phyloP scores from a whole-genome alignment of 2,888 invertebrate genomes.

The Agapostemon virescens region DNA sequence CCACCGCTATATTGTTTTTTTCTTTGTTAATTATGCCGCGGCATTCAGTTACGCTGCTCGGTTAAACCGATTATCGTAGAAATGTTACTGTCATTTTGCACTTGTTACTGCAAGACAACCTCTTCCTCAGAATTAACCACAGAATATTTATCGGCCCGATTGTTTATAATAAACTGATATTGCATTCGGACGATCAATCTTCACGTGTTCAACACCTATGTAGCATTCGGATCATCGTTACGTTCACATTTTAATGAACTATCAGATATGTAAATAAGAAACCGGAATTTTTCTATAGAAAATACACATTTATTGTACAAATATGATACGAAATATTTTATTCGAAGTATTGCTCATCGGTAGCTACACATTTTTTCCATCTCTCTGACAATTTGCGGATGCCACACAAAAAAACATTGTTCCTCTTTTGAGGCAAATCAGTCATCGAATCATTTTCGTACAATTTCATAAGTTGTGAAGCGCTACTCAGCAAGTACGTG shows the following conservation, averaged over 20 bases:
- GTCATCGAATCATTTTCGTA: too few species aligned
- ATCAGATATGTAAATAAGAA: too few species aligned
- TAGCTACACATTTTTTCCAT: too few species aligned
- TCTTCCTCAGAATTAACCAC: slow-evolving; percentile 40
- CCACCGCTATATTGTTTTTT: slow-evolving; percentile 56
- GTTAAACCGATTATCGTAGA: slow-evolving; percentile 54
- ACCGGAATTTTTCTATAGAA: too few species aligned
- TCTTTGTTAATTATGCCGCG: slow-evolving; percentile 57
- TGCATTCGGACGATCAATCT: not conserved
- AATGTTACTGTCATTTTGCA: slow-evolving; percentile 52
- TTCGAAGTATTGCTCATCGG: too few species aligned
- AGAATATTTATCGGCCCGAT: slow-evolving; percentile 26
- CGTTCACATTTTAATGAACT: not conserved
- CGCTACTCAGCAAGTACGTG: too few species aligned
- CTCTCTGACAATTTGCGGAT: too few species aligned
- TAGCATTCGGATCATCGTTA: not conserved
- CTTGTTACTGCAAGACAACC: slow-evolving; percentile 31
- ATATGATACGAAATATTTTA: too few species aligned
- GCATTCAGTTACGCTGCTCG: slow-evolving; percentile 46
- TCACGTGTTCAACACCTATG: not conserved
- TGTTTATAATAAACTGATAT: not conserved
- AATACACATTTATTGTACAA: too few species aligned
- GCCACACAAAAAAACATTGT: too few species aligned
- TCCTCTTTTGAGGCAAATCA: too few species aligned
- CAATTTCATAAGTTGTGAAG: too few species aligned